A percentile compares a stretch with the other conserved stretches of the same genome.
These are phyloP conservation scores for Gymnocheta viridis DNA, from an alignment of 2,888 invertebrate species.

Conservation along the genomic window DNA sequence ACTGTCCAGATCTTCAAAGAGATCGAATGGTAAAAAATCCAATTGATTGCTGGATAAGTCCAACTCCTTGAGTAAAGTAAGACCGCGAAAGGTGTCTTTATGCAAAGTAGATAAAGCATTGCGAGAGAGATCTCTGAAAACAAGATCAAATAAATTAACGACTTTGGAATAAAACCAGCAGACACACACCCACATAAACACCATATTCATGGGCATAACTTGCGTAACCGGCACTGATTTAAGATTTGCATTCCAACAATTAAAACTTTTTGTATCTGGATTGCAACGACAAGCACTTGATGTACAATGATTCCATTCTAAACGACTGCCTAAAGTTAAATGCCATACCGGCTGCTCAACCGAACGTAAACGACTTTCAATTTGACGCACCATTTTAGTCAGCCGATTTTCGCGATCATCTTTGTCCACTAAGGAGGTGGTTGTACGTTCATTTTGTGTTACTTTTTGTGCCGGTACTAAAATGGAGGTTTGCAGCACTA, in stretches of 20 bases:
- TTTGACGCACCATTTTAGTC: conserved; percentile 80
- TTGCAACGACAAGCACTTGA: conserved; percentile 86
- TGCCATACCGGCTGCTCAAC: conserved; percentile 87
- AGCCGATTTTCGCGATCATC: conserved; percentile 73
- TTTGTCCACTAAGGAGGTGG: background rate
- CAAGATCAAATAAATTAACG: background rate
- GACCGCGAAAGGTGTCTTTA: conserved; percentile 85
- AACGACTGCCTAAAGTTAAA: conserved; percentile 82
- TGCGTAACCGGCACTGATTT: conserved; percentile 84
- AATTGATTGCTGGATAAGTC: conserved; percentile 87
- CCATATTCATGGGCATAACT: conserved; percentile 85
- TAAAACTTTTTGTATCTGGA: conserved; percentile 85
- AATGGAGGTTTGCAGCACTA: conserved; percentile 69
- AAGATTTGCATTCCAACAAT: conserved; percentile 85
- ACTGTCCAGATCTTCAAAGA: conserved; percentile 85
- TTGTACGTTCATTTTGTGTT: background rate
- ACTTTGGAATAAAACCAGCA: background rate
- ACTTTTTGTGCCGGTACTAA: conserved; percentile 23
- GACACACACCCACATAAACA: conserved; percentile 83
- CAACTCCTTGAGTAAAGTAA: conserved; percentile 84
- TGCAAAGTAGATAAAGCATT: conserved; percentile 86
- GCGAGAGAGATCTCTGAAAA: conserved; percentile 85
- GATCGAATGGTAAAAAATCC: conserved; percentile 84
- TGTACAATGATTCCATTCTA: conserved; percentile 84
- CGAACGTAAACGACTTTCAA: conserved; percentile 85